Percentiles rank a stretch among this genome's conserved stretches.
phyloP scores from a whole-genome alignment of 2,113 vertebrate genomes.

The Cervus canadensis region DNA sequence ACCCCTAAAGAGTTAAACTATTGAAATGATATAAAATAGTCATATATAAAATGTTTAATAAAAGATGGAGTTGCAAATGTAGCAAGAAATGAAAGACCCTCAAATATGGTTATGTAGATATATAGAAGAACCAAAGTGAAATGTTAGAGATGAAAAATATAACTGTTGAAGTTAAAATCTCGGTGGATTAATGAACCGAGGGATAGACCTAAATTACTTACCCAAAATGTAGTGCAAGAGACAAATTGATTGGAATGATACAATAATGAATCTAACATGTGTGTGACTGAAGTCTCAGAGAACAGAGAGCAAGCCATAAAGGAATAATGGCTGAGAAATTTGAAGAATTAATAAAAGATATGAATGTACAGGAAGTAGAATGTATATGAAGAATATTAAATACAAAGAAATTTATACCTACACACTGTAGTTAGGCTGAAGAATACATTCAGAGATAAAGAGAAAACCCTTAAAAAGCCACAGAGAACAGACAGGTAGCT shows the following conservation, averaged over 20 bases:
- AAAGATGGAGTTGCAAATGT: background rate
- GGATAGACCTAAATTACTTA: background rate
- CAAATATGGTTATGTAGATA: background rate
- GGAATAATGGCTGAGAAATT: background rate
- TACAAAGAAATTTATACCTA: background rate
- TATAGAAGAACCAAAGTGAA: background rate
- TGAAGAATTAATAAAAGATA: background rate
- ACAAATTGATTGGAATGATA: background rate
- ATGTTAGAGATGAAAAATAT: background rate
- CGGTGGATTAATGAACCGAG: background rate
- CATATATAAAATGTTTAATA: background rate
- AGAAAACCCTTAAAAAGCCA: background rate
- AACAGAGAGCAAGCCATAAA: background rate
- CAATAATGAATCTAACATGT: background rate
- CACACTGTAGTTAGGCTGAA: background rate
- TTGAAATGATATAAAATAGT: background rate
- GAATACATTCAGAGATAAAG: background rate
- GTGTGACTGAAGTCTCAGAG: background rate
- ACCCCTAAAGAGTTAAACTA: background rate
- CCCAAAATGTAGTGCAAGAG: background rate
- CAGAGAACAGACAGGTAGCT: background rate
- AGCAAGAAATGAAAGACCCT: background rate
- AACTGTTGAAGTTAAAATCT: background rate
- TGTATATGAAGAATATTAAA: background rate
- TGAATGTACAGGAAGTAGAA: background rate